Base-by-base conservation (phyloP, 2,113 vertebrate species). In the Apodemus speciosus region DNA sequence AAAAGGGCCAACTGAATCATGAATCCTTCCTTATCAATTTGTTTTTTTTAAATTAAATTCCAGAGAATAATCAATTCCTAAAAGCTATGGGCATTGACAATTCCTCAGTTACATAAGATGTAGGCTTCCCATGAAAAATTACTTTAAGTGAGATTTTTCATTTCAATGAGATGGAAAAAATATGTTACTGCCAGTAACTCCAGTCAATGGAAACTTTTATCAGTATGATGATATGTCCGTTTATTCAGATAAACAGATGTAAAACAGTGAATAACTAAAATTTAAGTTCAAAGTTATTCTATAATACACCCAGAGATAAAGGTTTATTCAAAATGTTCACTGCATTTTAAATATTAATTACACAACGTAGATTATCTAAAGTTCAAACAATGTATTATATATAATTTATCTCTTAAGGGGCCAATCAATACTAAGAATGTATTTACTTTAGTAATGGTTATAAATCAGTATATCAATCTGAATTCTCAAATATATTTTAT, bases 1-100 rank as follows among this genome's bases (percentile, higher is more conserved):
- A 97, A 98, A 96, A 86, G 96, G 96, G 96, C 97, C 49, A 95
- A 96, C 51, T 97, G 71, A 88, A 71, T 97, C 92, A 93, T n/a
- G 97, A 97, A 96, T 97, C 93, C 69, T 76, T 86, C 35, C 89
- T 38, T 94, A 97, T 90, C 75, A 1, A 16, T 94, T 53, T 95
- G 51, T 85, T 97, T 88, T 90, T 38, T 92, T 60, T 9, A 35
- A 66, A 95, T 77, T 91, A 93, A 95, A 96, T 46, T 46, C 6
- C 66, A 80, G 18, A 73, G 43, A 96, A 89, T 76, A 89, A 32
- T 21, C 18, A 90, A 4, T 58, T 90, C 9, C 4, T 91, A 90
- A 94, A 96, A 88, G 25, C 18, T 35, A 53, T 0, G 0, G 15
- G 25, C 86, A 23, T 15, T 85, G 5, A 51, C 49, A 96, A 90